Evolutionary conservation across 1,140 invertebrate species (phyloP).

Genomic region (Carcinoscorpius rotundicauda): DNA sequence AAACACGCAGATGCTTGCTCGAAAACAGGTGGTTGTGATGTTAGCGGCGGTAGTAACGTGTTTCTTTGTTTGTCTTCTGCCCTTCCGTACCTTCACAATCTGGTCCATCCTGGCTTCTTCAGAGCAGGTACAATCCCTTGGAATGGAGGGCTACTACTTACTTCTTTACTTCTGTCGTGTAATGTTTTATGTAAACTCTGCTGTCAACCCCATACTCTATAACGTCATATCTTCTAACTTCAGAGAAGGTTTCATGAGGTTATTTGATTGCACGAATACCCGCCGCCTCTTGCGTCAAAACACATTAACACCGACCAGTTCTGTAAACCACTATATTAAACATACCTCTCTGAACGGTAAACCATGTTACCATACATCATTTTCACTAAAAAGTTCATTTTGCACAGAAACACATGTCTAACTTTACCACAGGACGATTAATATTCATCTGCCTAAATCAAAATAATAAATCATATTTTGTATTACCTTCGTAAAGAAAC

Average conservation of each 20-base stretch:
- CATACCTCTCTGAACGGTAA: no score
- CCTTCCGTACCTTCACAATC: slow-evolving; percentile 68
- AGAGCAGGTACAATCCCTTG: slow-evolving; percentile 48
- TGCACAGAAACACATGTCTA: no score
- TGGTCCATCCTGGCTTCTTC: slow-evolving; percentile 59
- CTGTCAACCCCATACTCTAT: slow-evolving; percentile 79
- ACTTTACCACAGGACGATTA: no score
- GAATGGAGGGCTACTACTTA: slow-evolving; percentile 66
- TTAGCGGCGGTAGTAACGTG: slow-evolving; percentile 72
- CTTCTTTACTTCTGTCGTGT: slow-evolving; percentile 71
- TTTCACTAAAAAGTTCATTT: no score
- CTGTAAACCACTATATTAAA: no score
- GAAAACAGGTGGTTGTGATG: slow-evolving; percentile 59
- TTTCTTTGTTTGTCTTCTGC: slow-evolving; percentile 79
- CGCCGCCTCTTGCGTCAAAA: neutral
- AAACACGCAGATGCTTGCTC: slow-evolving; percentile 24
- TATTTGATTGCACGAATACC: slow-evolving; percentile 16
- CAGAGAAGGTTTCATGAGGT: slow-evolving; percentile 54
- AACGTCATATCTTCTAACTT: slow-evolving; percentile 80
- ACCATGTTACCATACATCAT: no score
- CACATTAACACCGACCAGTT: no score
- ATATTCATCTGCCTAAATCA: no score
- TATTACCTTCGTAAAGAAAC: no score
- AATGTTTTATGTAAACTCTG: slow-evolving; percentile 78
- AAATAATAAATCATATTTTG: no score